phyloP scores from a whole-genome alignment of 2,797 vertebrate species.

The Carcharodon carcharias region DNA sequence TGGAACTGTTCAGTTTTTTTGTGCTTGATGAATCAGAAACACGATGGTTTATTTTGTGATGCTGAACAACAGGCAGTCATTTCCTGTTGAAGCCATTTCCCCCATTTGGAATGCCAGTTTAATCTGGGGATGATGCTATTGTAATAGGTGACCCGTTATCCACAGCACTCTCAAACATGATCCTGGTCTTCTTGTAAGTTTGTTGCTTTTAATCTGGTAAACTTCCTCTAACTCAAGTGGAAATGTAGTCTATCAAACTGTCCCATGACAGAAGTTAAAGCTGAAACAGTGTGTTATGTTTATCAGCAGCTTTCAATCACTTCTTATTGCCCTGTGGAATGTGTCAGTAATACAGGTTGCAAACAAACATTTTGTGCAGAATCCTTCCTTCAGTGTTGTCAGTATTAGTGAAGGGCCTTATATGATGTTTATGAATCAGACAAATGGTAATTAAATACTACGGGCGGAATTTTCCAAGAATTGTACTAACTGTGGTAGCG shows the following conservation, averaged over 20 bases:
- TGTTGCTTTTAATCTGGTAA: background rate
- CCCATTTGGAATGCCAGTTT: too few relatives aligned
- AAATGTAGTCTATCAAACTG: background rate
- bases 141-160: background rate
- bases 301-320: background rate
- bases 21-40: too few relatives aligned
- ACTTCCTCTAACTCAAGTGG: background rate
- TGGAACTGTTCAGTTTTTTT: background rate
- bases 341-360: background rate
- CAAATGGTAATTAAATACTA: background rate
- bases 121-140: background rate
- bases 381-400: background rate
- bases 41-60: background rate
- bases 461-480: too few relatives aligned
- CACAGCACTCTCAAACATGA: background rate
- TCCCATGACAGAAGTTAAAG: background rate
- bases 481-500: too few relatives aligned
- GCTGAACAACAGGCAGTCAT: background rate
- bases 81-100: background rate
- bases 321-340: background rate
- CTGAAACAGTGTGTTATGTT: background rate
- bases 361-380: background rate
- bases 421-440: background rate
- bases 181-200: background rate
- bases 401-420: background rate